These are phyloP conservation scores for Chrosomus eos DNA, from an alignment of 2,797 vertebrate genomes.

Conservation along the genomic window DNA sequence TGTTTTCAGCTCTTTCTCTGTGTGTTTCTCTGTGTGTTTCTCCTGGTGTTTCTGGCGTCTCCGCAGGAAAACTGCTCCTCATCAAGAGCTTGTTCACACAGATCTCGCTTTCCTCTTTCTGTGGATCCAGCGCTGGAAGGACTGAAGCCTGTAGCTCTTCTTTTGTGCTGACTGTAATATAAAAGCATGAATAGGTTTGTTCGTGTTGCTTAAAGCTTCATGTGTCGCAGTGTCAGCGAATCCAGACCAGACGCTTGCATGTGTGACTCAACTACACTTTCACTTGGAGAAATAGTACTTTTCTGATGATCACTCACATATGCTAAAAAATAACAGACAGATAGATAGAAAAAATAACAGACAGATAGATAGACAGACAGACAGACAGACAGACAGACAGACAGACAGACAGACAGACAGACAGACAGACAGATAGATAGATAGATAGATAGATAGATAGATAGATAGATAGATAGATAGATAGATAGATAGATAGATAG, in stretches of 20 bases:
- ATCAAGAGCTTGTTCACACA: slow-evolving; percentile 25
- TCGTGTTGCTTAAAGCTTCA: slow-evolving; percentile 2
- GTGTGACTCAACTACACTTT: background rate
- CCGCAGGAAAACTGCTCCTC: slow-evolving; percentile 57
- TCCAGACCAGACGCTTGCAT: background rate
- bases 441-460: no score
- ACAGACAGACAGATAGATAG: no score
- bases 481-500: no score
- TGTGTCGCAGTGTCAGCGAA: background rate
- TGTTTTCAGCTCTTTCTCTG: slow-evolving; percentile 31
- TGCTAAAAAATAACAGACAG: background rate
- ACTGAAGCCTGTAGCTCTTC: background rate
- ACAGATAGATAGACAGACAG: no score
- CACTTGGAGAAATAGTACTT: background rate
- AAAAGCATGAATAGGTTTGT: background rate
- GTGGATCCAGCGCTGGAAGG: slow-evolving; percentile 18
- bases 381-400: no score
- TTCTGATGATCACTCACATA: background rate
- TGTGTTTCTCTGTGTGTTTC: slow-evolving; percentile 12
- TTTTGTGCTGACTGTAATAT: slow-evolving; percentile 47
- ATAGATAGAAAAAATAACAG: no score
- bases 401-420: no score
- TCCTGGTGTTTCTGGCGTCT: slow-evolving; percentile 57
- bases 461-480: no score
- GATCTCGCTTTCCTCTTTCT: slow-evolving; percentile 26